Evolutionary conservation across 2,888 invertebrate species (phyloP).

Genomic region (Amphipyra berbera): DNA sequence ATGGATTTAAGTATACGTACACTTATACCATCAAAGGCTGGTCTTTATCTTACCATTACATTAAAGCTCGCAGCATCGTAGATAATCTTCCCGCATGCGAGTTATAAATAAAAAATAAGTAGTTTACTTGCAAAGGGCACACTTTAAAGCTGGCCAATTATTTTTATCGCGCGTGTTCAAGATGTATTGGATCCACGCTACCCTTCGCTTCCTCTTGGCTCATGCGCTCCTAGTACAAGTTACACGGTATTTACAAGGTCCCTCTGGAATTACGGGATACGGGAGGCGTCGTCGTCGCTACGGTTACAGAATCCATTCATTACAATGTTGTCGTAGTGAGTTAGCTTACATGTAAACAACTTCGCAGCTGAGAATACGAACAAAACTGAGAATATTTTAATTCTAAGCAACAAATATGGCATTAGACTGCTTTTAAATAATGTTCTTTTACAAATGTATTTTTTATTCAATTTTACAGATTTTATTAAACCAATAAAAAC

Average conservation of each 20-base stretch:
- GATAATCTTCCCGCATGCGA: conserved; percentile 64
- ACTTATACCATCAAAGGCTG: conserved; percentile 62
- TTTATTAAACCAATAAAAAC: conserved; percentile 28
- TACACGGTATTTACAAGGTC: conserved; percentile 85
- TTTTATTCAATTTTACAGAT: conserved; percentile 11
- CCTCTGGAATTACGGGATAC: conserved; percentile 68
- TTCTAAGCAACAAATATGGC: too few relatives aligned
- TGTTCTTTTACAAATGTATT: too few relatives aligned
- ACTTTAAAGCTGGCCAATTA: conserved; percentile 67
- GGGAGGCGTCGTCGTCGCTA: conserved; percentile 56
- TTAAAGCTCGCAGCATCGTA: conserved; percentile 50
- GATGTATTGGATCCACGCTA: conserved; percentile 34
- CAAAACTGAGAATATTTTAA: too few relatives aligned
- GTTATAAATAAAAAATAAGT: conserved; percentile 70
- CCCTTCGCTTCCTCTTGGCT: conserved; percentile 55
- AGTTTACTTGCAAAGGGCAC: conserved; percentile 70
- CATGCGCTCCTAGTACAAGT: conserved; percentile 79
- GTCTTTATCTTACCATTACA: conserved; percentile 61
- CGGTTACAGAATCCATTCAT: conserved; percentile 29
- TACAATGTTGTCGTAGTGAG: background rate
- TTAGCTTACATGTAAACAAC: too few relatives aligned
- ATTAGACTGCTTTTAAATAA: too few relatives aligned
- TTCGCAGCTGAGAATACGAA: too few relatives aligned
- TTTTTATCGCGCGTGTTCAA: conserved; percentile 65
- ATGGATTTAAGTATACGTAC: conserved; percentile 40